These are phyloP conservation scores for Trachops cirrhosus DNA, from an alignment of 2,797 vertebrate genomes.

Conservation along the genomic window DNA sequence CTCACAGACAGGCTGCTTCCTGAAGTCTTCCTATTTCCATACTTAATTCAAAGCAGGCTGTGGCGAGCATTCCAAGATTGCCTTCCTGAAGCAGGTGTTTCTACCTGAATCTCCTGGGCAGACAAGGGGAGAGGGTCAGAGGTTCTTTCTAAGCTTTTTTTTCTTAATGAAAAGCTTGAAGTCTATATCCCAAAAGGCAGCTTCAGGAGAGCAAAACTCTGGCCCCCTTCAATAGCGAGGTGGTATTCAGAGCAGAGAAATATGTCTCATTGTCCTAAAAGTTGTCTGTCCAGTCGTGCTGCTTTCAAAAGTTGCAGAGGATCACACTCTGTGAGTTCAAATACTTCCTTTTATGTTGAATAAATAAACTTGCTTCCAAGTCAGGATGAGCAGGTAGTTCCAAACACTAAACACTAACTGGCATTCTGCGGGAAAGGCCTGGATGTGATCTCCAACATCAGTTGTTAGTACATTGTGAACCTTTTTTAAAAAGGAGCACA, in stretches of 20 bases:
- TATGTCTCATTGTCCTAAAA: slow-evolving; percentile 47
- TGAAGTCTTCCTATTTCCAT: not conserved
- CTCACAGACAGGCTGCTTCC: not conserved
- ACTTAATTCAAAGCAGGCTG: not conserved
- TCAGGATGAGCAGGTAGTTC: slow-evolving; percentile 24
- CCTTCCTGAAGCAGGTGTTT: not conserved
- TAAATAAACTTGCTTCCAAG: slow-evolving; percentile 66
- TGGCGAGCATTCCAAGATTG: not conserved
- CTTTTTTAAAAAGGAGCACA: not conserved
- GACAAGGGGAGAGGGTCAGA: not conserved
- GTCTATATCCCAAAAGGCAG: not conserved
- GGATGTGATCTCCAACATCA: not conserved
- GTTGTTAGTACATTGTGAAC: not conserved
- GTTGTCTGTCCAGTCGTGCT: slow-evolving; percentile 60
- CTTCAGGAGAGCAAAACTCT: not conserved
- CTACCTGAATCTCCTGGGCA: not conserved
- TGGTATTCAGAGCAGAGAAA: slow-evolving; percentile 2
- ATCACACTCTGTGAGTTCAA: slow-evolving; percentile 15
- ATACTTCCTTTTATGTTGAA: slow-evolving; percentile 56
- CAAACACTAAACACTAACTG: not conserved
- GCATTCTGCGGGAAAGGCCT: not conserved
- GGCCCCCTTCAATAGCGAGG: not conserved
- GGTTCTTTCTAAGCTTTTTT: not conserved
- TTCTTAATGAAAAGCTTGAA: not conserved
- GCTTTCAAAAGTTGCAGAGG: slow-evolving; percentile 51